A percentile compares a stretch with the other conserved stretches of the same genome.
Conservation (phyloP, 2,888 invertebrate genomes). For the Thysanoteuthis rhombus region DNA sequence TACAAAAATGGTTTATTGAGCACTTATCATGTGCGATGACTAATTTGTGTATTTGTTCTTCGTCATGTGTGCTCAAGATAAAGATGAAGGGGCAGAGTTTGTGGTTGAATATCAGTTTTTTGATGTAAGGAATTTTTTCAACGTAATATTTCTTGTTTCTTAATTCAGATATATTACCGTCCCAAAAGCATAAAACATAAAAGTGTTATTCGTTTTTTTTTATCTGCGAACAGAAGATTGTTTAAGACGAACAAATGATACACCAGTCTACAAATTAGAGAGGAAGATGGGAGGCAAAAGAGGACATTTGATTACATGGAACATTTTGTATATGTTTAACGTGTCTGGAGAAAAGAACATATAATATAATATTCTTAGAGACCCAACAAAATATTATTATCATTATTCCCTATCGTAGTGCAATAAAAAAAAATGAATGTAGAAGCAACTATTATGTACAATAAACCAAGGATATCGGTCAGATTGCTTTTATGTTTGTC, state of each 20-base stretch:
- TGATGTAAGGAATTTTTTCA: neutral
- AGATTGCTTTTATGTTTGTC: too few relatives aligned
- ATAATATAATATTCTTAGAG: neutral
- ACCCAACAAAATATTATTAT: too few relatives aligned
- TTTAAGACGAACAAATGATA: neutral
- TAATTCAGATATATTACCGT: neutral
- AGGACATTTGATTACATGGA: neutral
- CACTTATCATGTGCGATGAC: too few relatives aligned
- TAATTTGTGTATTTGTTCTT: neutral
- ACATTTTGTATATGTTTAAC: neutral
- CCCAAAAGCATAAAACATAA: neutral
- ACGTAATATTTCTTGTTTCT: neutral
- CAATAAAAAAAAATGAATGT: too few relatives aligned
- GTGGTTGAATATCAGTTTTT: neutral
- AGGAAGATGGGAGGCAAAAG: neutral
- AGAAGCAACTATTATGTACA: too few relatives aligned
- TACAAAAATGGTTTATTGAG: too few relatives aligned
- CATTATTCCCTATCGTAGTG: too few relatives aligned
- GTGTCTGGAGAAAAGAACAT: neutral
- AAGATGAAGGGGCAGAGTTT: neutral
- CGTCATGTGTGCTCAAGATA: neutral
- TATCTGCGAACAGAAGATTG: neutral
- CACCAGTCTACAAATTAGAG: neutral
- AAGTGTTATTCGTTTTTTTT: neutral
- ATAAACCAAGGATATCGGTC: too few relatives aligned